Evolutionary conservation across 2,888 invertebrate species (phyloP).

Genomic region (Andrena trimmerana): DNA sequence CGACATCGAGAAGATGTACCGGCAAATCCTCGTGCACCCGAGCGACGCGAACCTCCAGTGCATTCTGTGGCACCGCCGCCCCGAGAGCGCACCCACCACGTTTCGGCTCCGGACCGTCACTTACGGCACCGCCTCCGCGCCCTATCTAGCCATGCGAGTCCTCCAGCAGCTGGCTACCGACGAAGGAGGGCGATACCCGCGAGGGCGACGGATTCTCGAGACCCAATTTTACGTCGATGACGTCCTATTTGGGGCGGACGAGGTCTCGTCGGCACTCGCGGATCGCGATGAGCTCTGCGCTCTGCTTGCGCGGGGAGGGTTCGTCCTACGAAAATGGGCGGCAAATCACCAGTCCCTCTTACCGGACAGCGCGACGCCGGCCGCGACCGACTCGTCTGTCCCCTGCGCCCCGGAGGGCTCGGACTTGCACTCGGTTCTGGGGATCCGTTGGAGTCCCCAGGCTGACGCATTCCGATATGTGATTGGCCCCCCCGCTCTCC

Average conservation of each 20-base stretch:
- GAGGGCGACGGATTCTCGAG: background rate
- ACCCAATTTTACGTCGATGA: background rate
- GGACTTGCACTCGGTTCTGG: too few relatives aligned
- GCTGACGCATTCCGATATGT: too few relatives aligned
- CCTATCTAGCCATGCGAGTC: background rate
- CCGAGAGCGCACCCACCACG: fast-evolving
- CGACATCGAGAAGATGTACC: background rate
- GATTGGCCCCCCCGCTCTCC: too few relatives aligned
- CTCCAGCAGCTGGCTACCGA: background rate
- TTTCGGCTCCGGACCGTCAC: background rate
- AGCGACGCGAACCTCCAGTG: background rate
- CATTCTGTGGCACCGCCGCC: background rate
- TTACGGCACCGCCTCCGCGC: background rate
- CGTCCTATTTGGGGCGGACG: background rate
- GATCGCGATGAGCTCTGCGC: background rate
- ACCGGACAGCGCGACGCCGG: too few relatives aligned
- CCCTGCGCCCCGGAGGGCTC: too few relatives aligned
- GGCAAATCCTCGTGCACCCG: background rate
- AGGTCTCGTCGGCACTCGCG: background rate
- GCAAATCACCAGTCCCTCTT: background rate
- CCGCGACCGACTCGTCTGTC: too few relatives aligned
- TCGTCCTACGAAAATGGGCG: background rate
- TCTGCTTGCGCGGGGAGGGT: background rate
- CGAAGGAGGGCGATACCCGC: background rate
- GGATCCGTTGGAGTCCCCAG: too few relatives aligned